Conservation (phyloP, 2,113 vertebrate species). For the Zosterops pallidus region DNA sequence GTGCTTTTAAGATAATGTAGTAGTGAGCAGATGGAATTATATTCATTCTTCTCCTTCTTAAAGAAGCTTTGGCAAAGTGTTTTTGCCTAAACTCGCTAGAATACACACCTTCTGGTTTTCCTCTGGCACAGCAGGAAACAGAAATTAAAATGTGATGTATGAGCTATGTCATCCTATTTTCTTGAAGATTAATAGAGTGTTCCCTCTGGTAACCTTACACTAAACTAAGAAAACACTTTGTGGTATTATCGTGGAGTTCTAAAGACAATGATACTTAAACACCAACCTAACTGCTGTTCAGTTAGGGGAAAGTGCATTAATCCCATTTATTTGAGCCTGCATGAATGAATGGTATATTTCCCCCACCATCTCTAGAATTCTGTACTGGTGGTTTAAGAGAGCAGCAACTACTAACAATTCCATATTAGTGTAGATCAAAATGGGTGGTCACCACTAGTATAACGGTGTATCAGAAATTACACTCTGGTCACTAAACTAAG, state of each 20-base stretch:
- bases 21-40: background rate
- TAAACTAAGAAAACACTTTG: background rate
- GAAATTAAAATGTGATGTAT: background rate
- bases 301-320: background rate
- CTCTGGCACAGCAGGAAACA: background rate
- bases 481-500: background rate
- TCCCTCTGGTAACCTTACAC: background rate
- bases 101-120: background rate
- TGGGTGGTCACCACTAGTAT: background rate
- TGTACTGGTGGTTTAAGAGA: background rate
- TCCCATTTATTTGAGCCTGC: background rate
- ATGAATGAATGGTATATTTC: background rate
- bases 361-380: background rate
- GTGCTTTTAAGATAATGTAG: background rate
- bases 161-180: background rate
- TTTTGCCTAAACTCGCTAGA: background rate
- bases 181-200: background rate
- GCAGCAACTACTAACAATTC: background rate
- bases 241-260: background rate
- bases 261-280: background rate
- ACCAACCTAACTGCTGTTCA: background rate
- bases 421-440: background rate
- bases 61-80: background rate
- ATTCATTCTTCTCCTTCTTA: background rate
- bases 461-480: background rate